Evolutionary conservation across 2,888 invertebrate species (phyloP).

Genomic region (Sussaba pulchella): DNA sequence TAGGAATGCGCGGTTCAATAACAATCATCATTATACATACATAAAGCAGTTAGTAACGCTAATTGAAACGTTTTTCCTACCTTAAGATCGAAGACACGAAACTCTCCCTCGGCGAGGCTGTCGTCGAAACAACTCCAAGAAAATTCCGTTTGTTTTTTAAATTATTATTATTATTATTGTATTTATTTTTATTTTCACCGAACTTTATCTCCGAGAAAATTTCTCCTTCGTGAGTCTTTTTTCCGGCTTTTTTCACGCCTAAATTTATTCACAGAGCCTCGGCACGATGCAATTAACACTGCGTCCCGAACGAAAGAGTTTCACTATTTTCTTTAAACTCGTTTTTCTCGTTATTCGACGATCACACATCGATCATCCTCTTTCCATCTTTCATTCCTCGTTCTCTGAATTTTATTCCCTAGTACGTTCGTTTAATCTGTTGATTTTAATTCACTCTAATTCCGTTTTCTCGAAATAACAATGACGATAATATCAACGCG

Average conservation of each 20-base stretch:
- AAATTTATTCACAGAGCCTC: constrained; percentile 36
- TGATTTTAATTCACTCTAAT: background rate
- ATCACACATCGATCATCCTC: constrained; percentile 19
- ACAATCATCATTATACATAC: too few relatives aligned
- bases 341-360: constrained; percentile 23
- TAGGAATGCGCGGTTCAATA: too few relatives aligned
- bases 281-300: constrained; percentile 12
- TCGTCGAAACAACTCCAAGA: constrained; percentile 9
- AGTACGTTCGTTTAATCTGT: background rate
- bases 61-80: constrained; percentile 41
- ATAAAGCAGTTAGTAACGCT: too few relatives aligned
- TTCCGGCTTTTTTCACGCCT: background rate
- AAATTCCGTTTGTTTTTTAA: constrained; percentile 47
- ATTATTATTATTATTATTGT: too few relatives aligned
- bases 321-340: constrained; percentile 24
- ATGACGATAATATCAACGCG: background rate
- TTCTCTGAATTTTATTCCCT: background rate
- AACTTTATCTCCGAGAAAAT: constrained; percentile 17
- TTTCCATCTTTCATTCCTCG: background rate
- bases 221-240: background rate
- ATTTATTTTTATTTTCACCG: background rate
- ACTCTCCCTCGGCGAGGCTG: constrained; percentile 19
- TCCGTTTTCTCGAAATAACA: constrained; percentile 4
- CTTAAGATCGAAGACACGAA: constrained; percentile 14
- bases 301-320: constrained; percentile 7